A percentile compares a stretch with the other conserved stretches of the same genome.
Conservation (phyloP, 2,797 vertebrate genomes). For the Fistularia commersonii region DNA sequence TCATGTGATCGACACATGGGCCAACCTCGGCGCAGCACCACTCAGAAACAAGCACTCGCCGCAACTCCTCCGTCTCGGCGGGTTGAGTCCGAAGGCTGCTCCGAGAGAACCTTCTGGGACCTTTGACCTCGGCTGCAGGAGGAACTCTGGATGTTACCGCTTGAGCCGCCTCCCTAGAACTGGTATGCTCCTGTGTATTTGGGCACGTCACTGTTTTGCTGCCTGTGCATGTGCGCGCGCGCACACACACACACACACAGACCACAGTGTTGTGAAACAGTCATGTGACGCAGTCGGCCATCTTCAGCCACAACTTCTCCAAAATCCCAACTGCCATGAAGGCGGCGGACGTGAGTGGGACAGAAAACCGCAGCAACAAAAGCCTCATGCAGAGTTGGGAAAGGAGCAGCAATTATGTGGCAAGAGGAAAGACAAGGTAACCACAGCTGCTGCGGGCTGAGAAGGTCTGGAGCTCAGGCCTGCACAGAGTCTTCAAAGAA, state of each 20-base stretch:
- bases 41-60: too few species aligned
- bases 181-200: too few species aligned
- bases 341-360: constrained; percentile 20
- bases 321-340: constrained; percentile 64
- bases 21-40: neutral
- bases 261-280: constrained; percentile 49
- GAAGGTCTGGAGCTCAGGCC: constrained; percentile 15
- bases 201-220: constrained; percentile 44
- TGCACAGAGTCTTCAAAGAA: too few species aligned
- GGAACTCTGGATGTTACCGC: too few species aligned
- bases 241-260: neutral
- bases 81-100: too few species aligned
- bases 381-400: constrained; percentile 49
- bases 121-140: too few species aligned
- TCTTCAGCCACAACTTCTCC: constrained; percentile 74
- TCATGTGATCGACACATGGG: constrained; percentile 3
- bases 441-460: constrained; percentile 16
- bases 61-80: too few species aligned
- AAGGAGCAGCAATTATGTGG: constrained; percentile 61
- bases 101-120: too few species aligned
- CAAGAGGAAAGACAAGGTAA: constrained; percentile 57
- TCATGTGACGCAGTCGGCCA: constrained; percentile 58
- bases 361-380: constrained; percentile 48
- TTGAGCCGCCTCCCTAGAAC: too few species aligned
- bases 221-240: constrained; percentile 27